Base-by-base conservation (phyloP, 2,113 vertebrate species). In the Daboia siamensis region DNA sequence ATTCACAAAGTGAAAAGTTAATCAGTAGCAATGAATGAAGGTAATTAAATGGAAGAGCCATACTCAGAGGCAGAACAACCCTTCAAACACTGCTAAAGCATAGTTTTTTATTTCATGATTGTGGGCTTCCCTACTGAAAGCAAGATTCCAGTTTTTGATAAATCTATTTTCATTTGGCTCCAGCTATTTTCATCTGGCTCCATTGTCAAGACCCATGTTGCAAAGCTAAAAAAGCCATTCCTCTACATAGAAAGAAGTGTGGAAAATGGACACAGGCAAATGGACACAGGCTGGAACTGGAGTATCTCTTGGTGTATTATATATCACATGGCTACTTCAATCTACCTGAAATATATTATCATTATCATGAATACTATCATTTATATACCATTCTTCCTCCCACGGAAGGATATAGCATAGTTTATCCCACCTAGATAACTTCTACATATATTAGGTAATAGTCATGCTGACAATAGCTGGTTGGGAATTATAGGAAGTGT, bases 171-270 rank as follows among this genome's bases (percentile, higher is more conserved):
- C 3, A 59, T 59, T 56, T 57, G 24, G 88, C 39, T n/a, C 33
- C 74, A 44, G 33, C 21, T 46, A 57, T 13, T 44, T 57, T 59
- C 3, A 59, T 59, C 88, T 57, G 24, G 88, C 39, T n/a, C 52
- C 24, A 29, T 23, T 21, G 26, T 3, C 26, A n/a, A n/a, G 39
- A 9, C 26, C 10, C n/a, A 44, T 26, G 8, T 95, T 95, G 94
- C 95, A 94, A 94, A 97, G 95, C 90, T 56, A 90, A 6, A 96
- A 94, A 94, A 91, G 95, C 93, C 69, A 44, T 80, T 44, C 0
- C 64, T 39, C 94, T 93, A 91, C 93, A 94, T 94, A 91, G 2
- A 94, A 95, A 95, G 94, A 87, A 93, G 80, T 54, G 13, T 15
- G 17, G 89, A 64, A 48, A 39, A 39, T 54, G 64, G 89, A 74